A percentile compares a stretch with the other conserved stretches of the same genome.
phyloP scores from a whole-genome alignment of 2,113 vertebrate genomes.

The Sebastes fasciatus region DNA sequence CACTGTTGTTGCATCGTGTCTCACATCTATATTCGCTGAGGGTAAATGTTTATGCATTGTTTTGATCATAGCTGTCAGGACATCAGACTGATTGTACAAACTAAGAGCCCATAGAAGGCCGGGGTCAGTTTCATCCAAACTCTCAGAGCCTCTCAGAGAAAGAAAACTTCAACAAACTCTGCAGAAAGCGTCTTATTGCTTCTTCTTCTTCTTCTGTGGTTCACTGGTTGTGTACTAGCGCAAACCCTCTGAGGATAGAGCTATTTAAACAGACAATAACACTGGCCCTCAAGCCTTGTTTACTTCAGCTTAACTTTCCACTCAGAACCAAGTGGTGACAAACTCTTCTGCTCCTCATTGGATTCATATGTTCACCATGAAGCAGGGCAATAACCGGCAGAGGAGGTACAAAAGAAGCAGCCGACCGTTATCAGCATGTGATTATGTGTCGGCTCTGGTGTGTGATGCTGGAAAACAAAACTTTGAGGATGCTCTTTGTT shows the following conservation, averaged over 20 bases:
- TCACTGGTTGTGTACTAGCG: slow-evolving; percentile 37
- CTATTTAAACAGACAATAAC: slow-evolving; percentile 69
- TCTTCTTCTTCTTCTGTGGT: slow-evolving; percentile 35
- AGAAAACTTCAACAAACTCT: slow-evolving; percentile 44
- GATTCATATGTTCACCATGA: slow-evolving; percentile 39
- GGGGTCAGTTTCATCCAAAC: slow-evolving; percentile 43
- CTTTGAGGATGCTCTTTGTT: slow-evolving; percentile 55
- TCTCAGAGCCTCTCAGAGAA: slow-evolving; percentile 25
- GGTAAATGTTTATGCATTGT: slow-evolving; percentile 39
- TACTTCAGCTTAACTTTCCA: slow-evolving; percentile 59
- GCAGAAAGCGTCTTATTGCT: slow-evolving; percentile 5
- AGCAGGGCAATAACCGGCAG: slow-evolving; percentile 20
- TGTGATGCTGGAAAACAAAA: slow-evolving; percentile 56
- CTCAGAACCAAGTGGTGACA: slow-evolving; percentile 47
- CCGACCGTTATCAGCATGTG: slow-evolving; percentile 33
- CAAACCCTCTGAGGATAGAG: slow-evolving; percentile 45
- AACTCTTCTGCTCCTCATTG: slow-evolving; percentile 18
- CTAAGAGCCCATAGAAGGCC: slow-evolving; percentile 34
- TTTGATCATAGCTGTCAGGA: slow-evolving; percentile 44
- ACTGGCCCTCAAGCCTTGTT: slow-evolving; percentile 51
- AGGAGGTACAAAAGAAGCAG: slow-evolving; percentile 60
- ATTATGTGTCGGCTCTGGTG: slow-evolving; percentile 41
- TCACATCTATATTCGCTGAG: background rate
- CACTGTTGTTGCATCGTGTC: background rate
- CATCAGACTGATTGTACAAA: slow-evolving; percentile 22